Evolutionary conservation across 1,140 invertebrate genomes (phyloP), one percentile per base, ranked within the genome.

Genomic region (Schlechtendalia chinensis): DNA sequence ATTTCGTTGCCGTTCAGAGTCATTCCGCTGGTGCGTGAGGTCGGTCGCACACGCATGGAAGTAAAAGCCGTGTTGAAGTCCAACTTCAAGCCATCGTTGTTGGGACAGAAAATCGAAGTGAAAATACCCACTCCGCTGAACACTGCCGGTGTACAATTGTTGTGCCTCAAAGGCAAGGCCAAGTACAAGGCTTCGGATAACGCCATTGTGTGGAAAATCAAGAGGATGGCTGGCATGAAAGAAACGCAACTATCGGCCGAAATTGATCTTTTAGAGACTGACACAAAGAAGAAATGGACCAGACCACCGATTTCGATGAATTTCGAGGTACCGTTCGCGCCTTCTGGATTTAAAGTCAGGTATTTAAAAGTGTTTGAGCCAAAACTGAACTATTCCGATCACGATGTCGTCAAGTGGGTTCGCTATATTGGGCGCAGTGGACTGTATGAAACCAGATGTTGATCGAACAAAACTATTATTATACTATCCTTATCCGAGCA

Each of bases 371-470:
- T 99, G 61, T 99, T 99, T 84, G 98, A 99, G 86, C 94, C 97
- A 0, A 99, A 99, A 87, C 88, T 99, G 79, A 99, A 99, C 88
- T 99, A 99, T 87, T 99, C 97, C 45, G 98, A 99, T 86, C 97
- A 99, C 84, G 98, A 99, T 87, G 98, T 99, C 82, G 98, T 99
- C 85, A 99, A 99, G 92, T 99, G 98, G 98, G 98, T 99, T 29
- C 91, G 98, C 61, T 99, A 99, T 87, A 99, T 99, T 85, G 98
- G 98, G 19, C 91, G 96, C 83, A 98, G 96, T 87, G 98, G 98
- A 74, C 90, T 99, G 11, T 99, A 99, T 86, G 98, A 99, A 89
- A 99, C 98, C 29, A 89, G 98, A 88, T 99, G 98, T 89, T 98
- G 91, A 90, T 39, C 24, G 12, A 54, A 54, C 10, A 50, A 69